Evolutionary conservation across 2,113 vertebrate genomes (phyloP).

Genomic region (Pterocles burchelli): DNA sequence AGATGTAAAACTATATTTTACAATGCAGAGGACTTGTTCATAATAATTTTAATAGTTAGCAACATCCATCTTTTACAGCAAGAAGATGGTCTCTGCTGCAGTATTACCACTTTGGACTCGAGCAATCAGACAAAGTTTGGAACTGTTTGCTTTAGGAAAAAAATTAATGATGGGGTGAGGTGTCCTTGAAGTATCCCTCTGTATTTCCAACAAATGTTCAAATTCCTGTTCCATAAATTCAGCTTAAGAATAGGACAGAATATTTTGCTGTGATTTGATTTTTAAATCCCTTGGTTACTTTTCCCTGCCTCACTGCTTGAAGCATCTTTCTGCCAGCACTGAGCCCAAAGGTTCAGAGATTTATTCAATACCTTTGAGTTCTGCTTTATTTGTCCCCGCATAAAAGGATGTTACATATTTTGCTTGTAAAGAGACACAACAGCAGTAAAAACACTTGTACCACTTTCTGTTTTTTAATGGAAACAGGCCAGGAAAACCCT

Average conservation of each 20-base stretch:
- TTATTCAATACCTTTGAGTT: neutral
- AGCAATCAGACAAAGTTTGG: neutral
- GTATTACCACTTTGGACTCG: neutral
- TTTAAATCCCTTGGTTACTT: neutral
- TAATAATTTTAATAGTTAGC: neutral
- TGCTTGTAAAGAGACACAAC: neutral
- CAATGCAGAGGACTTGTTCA: neutral
- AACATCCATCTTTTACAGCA: neutral
- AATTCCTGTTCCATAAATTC: neutral
- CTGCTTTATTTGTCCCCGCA: neutral
- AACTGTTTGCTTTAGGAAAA: neutral
- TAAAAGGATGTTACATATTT: neutral
- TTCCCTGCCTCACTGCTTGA: neutral
- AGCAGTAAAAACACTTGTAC: neutral
- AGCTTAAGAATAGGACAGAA: neutral
- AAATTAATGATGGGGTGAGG: neutral
- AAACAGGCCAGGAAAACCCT: neutral
- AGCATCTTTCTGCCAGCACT: neutral
- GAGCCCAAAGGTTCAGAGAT: neutral
- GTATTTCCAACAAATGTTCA: neutral
- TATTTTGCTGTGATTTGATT: neutral
- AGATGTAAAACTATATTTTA: neutral
- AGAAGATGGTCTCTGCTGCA: neutral
- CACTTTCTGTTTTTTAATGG: neutral
- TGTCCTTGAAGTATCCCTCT: neutral